These are phyloP conservation scores for Pediacus dermestoides DNA, from an alignment of 2,888 invertebrate genomes.

Conservation along the genomic window DNA sequence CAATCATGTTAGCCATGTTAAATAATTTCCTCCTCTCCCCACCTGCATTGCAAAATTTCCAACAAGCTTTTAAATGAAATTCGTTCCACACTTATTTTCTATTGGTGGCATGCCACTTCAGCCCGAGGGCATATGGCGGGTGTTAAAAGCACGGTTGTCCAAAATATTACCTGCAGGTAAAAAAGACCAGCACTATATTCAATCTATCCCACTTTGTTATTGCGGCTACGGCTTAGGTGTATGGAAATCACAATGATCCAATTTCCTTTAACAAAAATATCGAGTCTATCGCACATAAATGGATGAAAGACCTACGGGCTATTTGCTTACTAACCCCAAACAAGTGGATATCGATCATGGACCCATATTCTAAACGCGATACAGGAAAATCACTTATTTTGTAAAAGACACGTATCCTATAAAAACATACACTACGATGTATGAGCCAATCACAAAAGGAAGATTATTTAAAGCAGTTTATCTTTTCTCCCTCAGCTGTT, in stretches of 20 bases:
- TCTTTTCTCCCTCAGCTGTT: too few species aligned
- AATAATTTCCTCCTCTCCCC: too few species aligned
- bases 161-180: conserved; percentile 11
- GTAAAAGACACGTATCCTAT: conserved; percentile 23
- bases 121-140: too few species aligned
- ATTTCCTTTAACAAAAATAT: conserved; percentile 44
- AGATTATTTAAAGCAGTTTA: too few species aligned
- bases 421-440: too few species aligned
- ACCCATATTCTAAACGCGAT: conserved; percentile 23
- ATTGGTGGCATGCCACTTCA: too few species aligned
- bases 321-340: conserved; percentile 36
- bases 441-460: too few species aligned
- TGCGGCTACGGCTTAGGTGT: conserved; percentile 41
- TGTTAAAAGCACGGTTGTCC: conserved; percentile 15
- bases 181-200: conserved; percentile 5
- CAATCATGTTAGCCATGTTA: too few species aligned
- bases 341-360: conserved; percentile 36
- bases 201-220: conserved; percentile 29
- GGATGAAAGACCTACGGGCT: conserved; percentile 39
- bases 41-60: too few species aligned
- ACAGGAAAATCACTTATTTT: conserved; percentile 27
- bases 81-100: too few species aligned
- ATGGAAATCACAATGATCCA: conserved; percentile 44
- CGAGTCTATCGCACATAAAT: conserved; percentile 38
- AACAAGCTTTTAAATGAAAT: too few species aligned